Conservation (phyloP, 23 tunicate species). For the Corella eumyota region DNA sequence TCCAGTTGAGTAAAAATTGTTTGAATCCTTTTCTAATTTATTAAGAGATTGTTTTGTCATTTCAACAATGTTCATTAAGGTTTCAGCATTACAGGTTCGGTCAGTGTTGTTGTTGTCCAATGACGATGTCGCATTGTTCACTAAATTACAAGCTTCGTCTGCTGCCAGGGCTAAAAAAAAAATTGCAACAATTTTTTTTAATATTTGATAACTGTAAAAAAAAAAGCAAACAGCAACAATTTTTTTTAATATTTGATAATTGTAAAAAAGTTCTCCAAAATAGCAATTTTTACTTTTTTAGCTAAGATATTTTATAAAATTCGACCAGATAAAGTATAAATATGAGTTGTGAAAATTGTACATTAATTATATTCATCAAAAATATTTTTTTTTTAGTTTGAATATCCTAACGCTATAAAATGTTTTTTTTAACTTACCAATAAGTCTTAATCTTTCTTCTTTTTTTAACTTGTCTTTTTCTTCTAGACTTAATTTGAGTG, state of each 20-base stretch:
- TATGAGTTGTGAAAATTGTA: no score
- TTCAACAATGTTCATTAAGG: constrained; percentile 21
- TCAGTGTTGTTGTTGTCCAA: constrained; percentile 41
- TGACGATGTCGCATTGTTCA: constrained; percentile 7
- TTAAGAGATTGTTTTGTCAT: constrained; percentile 8
- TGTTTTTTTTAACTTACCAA: constrained; percentile 21
- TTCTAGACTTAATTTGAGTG: background rate
- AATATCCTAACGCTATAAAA: no score
- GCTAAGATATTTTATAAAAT: constrained; percentile 1
- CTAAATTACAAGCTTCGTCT: constrained; percentile 35
- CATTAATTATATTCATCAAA: no score
- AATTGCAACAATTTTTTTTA: no score
- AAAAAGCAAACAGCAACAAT: no score
- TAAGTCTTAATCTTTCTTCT: constrained; percentile 27
- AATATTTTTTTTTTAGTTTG: no score
- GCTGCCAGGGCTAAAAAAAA: constrained; percentile 30
- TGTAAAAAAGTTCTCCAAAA: background rate
- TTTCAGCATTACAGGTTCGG: constrained; percentile 51
- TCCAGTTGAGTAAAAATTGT: constrained; percentile 6
- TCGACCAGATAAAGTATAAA: background rate
- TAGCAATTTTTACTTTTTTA: background rate
- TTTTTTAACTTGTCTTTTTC: constrained; percentile 13
- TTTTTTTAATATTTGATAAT: no score
- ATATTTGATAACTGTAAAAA: background rate
- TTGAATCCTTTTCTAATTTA: constrained; percentile 8